phyloP scores from a whole-genome alignment of 2,797 vertebrate species.

The Tenualosa ilisha region DNA sequence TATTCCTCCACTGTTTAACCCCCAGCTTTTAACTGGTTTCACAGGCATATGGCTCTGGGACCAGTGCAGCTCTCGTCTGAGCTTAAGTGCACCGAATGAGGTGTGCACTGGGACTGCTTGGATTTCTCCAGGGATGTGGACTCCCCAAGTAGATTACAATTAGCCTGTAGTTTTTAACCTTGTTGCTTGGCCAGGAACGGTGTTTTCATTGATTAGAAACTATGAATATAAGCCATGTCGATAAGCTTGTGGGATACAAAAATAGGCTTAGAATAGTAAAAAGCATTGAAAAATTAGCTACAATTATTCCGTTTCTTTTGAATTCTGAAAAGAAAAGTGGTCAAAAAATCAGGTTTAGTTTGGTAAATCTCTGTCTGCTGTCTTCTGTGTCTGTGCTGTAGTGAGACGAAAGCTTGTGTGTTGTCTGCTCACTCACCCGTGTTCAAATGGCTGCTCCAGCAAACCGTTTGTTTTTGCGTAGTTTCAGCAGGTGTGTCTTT shows the following conservation, averaged over 20 bases:
- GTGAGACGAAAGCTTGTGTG: neutral
- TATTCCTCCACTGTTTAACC: conserved; percentile 27
- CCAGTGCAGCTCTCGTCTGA: neutral
- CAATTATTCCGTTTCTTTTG: neutral
- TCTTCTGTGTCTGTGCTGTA: neutral
- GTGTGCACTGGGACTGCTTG: conserved; percentile 39
- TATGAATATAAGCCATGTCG: neutral
- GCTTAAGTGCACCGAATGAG: conserved; percentile 47
- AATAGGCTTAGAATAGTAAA: neutral
- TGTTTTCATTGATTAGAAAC: neutral
- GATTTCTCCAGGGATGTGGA: conserved; percentile 34
- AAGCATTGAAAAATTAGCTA: neutral
- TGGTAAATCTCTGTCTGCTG: no score
- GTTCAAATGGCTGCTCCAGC: conserved; percentile 61
- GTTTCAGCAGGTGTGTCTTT: conserved; percentile 70
- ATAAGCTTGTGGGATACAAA: neutral
- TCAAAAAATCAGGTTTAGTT: neutral
- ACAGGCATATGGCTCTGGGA: neutral
- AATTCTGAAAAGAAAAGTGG: neutral
- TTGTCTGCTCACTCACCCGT: conserved; percentile 61
- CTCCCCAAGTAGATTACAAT: conserved; percentile 37
- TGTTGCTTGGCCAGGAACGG: neutral
- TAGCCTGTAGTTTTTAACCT: conserved; percentile 9
- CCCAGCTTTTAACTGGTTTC: conserved; percentile 20
- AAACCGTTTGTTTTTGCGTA: conserved; percentile 65